Evolutionary conservation across 2,113 vertebrate species (phyloP), one percentile per base, ranked within the genome.

Genomic region (Oncorhynchus keta): DNA sequence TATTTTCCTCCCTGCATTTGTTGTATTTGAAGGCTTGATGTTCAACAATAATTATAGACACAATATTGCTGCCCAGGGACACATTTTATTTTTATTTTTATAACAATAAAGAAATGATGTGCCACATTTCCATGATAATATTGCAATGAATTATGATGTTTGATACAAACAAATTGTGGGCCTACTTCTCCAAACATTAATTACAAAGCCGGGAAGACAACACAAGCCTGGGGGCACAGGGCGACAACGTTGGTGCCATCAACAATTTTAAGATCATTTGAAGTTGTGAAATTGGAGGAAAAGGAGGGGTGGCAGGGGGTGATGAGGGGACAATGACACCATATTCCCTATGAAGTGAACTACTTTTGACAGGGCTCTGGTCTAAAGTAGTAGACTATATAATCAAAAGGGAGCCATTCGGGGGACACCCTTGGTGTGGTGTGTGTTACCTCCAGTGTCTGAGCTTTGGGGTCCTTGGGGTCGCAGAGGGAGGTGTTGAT

Each of bases 401-500:
- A 18, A 45, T 2, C 39, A 45, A 18, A 5, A 55, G 13, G 16
- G 51, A 18, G 2, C 39, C 39, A 45, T 55, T 55, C 0, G 16
- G 51, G 51, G 18, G 14, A 14, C 51, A 5, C 3, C 16, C 5
- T 2, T 55, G 51, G 59, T 62, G 55, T 57, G 62, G 22, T 64
- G 62, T 62, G 5, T 62, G 65, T 14, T 92, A 99, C 98, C 97
- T 99, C 97, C 86, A 99, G 94, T 83, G 93, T 97, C 72, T 98
- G 96, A 76, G 97, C 93, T 81, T 94, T 97, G 64, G 97, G 94
- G 83, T 97, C 97, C 88, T 99, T 99, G 0, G 95, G 96, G 92
- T 99, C 97, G 85, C 98, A 99, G 51, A 99, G 88, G 48, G 97
- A 96, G 75, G 95, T 97, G 94, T 97, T 98, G 87, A 99, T 99